Conservation (phyloP, 2,888 invertebrate species). For the Tenthredo scrophulariae region DNA sequence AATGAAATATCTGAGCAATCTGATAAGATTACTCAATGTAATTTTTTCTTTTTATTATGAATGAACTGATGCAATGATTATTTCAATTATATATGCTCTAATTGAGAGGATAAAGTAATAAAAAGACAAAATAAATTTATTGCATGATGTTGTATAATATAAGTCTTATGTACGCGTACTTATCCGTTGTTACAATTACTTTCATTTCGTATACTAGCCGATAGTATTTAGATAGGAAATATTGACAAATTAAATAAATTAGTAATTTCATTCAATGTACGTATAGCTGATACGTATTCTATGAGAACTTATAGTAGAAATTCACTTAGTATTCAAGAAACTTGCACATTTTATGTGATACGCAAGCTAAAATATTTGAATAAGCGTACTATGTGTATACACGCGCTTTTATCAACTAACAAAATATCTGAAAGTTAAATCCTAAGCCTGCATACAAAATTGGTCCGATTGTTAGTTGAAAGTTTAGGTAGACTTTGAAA, state of each 20-base stretch:
- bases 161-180: background rate
- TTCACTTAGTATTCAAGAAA: constrained; percentile 46
- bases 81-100: background rate
- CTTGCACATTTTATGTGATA: constrained; percentile 37
- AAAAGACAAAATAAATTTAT: background rate
- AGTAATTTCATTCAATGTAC: background rate
- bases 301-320: constrained; percentile 44
- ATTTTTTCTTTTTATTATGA: background rate
- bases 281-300: constrained; percentile 20
- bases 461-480: constrained; percentile 8
- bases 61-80: background rate
- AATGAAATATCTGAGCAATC: background rate
- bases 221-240: background rate
- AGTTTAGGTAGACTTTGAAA: background rate
- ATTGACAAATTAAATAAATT: background rate
- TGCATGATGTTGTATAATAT: background rate
- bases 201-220: background rate
- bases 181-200: background rate
- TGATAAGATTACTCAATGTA: background rate
- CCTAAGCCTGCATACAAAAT: constrained; percentile 40
- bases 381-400: too few relatives aligned
- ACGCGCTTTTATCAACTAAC: constrained; percentile 34
- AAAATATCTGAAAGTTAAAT: constrained; percentile 38
- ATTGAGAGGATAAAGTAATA: background rate
- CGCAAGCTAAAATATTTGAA: constrained; percentile 26